Conservation (phyloP, 1,140 invertebrate genomes). For the Panagrolaimus sp. region DNA sequence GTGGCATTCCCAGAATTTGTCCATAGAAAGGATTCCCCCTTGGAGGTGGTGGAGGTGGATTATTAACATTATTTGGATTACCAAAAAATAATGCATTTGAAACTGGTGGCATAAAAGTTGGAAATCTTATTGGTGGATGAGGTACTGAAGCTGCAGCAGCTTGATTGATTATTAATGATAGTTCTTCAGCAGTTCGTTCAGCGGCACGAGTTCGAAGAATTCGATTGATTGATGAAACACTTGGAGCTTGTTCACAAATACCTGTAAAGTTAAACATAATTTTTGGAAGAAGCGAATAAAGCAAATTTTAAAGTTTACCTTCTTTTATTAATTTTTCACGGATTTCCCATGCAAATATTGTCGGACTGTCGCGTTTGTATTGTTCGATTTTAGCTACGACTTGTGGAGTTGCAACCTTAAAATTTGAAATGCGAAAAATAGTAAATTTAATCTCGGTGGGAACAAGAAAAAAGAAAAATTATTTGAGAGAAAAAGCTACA, state of each 20-base stretch:
- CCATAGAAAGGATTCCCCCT: conserved; percentile 14
- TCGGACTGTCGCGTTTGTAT: conserved; percentile 63
- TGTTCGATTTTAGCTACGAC: conserved; percentile 63
- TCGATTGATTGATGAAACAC: conserved; percentile 57
- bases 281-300: conserved; percentile 22
- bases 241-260: conserved; percentile 55
- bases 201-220: conserved; percentile 55
- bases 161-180: conserved; percentile 42
- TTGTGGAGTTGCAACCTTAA: conserved; percentile 62
- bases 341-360: conserved; percentile 64
- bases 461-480: background rate
- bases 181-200: conserved; percentile 56
- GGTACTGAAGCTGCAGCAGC: conserved; percentile 26
- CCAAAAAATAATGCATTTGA: background rate
- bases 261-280: conserved; percentile 27
- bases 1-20: background rate
- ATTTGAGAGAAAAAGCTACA: background rate
- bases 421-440: too few relatives aligned
- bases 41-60: background rate
- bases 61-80: background rate
- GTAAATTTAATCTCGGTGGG: background rate
- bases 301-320: conserved; percentile 33
- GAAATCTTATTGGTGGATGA: background rate
- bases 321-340: conserved; percentile 62
- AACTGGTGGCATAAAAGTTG: background rate